Conservation (phyloP, 2,113 vertebrate genomes). For the Ceyx margarethae region DNA sequence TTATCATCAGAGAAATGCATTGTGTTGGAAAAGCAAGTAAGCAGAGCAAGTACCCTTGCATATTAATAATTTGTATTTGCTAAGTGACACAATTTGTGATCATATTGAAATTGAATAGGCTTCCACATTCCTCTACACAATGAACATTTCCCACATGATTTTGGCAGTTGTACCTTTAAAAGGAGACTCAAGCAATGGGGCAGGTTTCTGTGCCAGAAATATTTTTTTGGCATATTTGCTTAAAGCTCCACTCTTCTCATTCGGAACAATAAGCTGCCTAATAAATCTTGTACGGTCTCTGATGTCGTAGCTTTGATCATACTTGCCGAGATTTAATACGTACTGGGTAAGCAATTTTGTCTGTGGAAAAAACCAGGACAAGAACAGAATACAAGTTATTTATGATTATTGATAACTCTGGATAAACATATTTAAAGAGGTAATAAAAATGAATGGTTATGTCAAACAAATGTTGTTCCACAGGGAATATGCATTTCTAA, state of each 20-base stretch:
- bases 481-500: slow-evolving; percentile 88
- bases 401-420: slow-evolving; percentile 98
- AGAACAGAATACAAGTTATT: slow-evolving; percentile 85
- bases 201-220: slow-evolving; percentile 93
- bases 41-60: background rate
- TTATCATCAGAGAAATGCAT: slow-evolving; percentile 32
- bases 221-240: slow-evolving; percentile 97
- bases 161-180: slow-evolving; percentile 90
- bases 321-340: slow-evolving; percentile 96
- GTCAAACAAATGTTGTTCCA: slow-evolving; percentile 87
- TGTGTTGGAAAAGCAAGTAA: background rate
- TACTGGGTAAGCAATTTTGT: slow-evolving; percentile 99
- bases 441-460: slow-evolving; percentile 96
- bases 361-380: slow-evolving; percentile 80
- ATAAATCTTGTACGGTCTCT: slow-evolving; percentile 98
- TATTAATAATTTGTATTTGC: slow-evolving; percentile 46
- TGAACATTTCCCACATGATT: slow-evolving; percentile 37
- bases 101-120: slow-evolving; percentile 21
- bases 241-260: slow-evolving; percentile 91
- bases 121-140: slow-evolving; percentile 47
- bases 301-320: slow-evolving; percentile 99
- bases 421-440: slow-evolving; percentile 93
- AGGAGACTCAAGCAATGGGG: slow-evolving; percentile 90
- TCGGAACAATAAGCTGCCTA: slow-evolving; percentile 97
- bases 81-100: slow-evolving; percentile 47